Base-by-base conservation (phyloP, 2,113 vertebrate genomes). In the Origma solitaria region DNA sequence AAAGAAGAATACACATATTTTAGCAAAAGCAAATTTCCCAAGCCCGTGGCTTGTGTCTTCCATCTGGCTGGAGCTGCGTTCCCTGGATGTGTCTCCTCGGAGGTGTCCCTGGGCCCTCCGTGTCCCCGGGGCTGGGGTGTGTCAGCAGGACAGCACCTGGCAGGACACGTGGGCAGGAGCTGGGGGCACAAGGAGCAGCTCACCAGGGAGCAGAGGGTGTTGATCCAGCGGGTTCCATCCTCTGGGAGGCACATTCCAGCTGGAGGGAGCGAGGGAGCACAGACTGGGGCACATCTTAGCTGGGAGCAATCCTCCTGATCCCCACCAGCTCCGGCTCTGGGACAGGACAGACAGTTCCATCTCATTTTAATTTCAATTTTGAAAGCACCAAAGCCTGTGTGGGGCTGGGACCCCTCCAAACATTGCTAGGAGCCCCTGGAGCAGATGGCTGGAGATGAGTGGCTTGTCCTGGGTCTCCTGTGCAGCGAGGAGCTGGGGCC, bases 1-100 rank as follows among this genome's bases (percentile, higher is more conserved):
- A 50, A 44, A 65, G 51, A 38, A 8, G 4, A 51, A 21, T 0
- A 0, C 3, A 12, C 18, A 0, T 12, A n/a, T 50, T 27, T 28
- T 7, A 30, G 38, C 28, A 40, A 30, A 77, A 72, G 5, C 1
- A 9, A 2, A 27, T 66, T 24, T 31, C 15, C 49, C 44, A 56
- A 27, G 31, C 25, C 12, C 56, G 45, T n/a, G 66, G 30, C 15
- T 73, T 0, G 2, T 56, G 50, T 44, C 50, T 61, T 54, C 22
- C 20, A 0, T 6, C 10, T 69, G 72, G 11, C 35, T 60, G 1
- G 9, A 37, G 68, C 42, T 87, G 35, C 2, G 0, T 51, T 47
- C 37, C 37, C 47, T 68, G 91, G 58, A 5, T 1, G 1, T 38
- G 45, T 17, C 56, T 22, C 6, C 4, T 49, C 8, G 60, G 53